Base-by-base conservation (phyloP, 2,888 invertebrate species). In the Drosophila nr. perissopoda region DNA sequence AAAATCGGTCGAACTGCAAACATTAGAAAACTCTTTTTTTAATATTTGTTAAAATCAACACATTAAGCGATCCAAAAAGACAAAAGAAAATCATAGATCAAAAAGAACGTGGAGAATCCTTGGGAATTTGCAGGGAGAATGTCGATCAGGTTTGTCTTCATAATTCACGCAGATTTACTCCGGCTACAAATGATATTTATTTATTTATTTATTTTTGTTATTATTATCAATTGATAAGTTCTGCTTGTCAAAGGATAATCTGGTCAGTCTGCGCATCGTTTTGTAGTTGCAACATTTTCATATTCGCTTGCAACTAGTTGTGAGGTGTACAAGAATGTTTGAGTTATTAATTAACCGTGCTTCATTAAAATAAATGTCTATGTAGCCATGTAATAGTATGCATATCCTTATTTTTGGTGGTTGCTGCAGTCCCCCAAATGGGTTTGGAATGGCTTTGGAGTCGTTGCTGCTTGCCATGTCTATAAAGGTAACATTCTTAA, bases 401-500 rank as follows among this genome's bases (percentile, higher is more conserved):
- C 40, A 57, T 53, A 36, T 63, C 29, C 25, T 54, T 49, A 25
- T 27, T 27, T 27, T 13, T 25, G 25, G 36, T n/a, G 21, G 38
- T n/a, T 27, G 51, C n/a, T 51, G 66, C 52, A 67, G 46, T 18
- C 21, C 29, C 10, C 33, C 33, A 33, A n/a, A 56, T 56, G 36
- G 27, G 13, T 27, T 38, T 56, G 46, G 13, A 21, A 7, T 46
- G 46, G 46, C 46, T 46, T 21, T 11, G 38, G 56, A 27, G 27
- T 38, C 48, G n/a, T 21, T 74, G 57, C 36, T 60, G 56, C 51
- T 56, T 38, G 53, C 40, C 60, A 49, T 79, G 77, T 81, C 81
- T 76, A 72, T 79, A 69, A 73, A 81, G 77, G 77, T 79, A 88
- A 89, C 86, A 86, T 89, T 86, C 88, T 88, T 86, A 86, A 86